Evolutionary conservation across 2,888 invertebrate genomes (phyloP).

Genomic region (Callosobruchus maculatus): DNA sequence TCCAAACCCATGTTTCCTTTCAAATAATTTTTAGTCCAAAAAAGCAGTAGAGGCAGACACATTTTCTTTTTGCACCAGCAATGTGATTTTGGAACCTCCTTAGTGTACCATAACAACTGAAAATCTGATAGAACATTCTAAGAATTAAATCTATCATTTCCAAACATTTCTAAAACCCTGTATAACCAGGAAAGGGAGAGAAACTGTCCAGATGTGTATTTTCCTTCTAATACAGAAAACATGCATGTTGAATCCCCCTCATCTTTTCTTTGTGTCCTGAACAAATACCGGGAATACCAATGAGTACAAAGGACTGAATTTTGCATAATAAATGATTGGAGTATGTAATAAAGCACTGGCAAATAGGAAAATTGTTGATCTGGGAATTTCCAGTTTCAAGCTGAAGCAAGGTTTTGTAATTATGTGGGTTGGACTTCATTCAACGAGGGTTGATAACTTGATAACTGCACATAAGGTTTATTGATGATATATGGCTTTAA

Average conservation of each 20-base stretch:
- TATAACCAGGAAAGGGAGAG: neutral
- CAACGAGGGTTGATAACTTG: neutral
- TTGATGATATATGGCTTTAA: neutral
- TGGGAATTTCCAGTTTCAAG: neutral
- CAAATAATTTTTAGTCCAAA: no score
- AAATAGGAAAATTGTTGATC: neutral
- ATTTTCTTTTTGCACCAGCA: no score
- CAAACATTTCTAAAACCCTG: no score
- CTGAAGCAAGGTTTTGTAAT: neutral
- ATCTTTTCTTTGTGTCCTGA: neutral
- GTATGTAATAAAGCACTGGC: neutral
- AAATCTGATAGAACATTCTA: no score
- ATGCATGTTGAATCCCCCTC: neutral
- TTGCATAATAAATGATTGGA: neutral
- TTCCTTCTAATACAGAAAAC: neutral
- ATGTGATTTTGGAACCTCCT: no score
- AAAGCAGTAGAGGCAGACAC: no score
- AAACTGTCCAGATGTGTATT: neutral
- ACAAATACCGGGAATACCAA: neutral
- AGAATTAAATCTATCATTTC: no score
- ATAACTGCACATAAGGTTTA: no score
- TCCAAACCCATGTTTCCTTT: no score
- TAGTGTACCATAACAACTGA: no score
- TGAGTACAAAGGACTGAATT: neutral
- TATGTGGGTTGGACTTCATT: neutral